Base-by-base conservation (phyloP, 1,140 invertebrate genomes). In the Tetragnatha versicolor region DNA sequence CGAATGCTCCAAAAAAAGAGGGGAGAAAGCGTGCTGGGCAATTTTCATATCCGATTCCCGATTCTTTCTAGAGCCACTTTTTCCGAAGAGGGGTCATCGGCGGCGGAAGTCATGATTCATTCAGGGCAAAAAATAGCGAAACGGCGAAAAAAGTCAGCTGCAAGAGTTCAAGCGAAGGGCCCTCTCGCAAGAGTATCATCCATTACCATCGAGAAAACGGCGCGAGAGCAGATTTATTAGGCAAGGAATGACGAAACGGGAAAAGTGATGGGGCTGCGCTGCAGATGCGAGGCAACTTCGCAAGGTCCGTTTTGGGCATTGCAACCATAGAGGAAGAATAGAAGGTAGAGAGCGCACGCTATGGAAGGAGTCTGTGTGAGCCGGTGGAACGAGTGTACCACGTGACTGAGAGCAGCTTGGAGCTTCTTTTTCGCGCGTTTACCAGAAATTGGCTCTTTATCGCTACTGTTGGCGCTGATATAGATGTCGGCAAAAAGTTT, bases 31-130 rank as follows among this genome's bases (percentile, higher is more conserved):
- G n/a, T n/a, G n/a, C n/a, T n/a, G n/a, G n/a, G n/a, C n/a, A n/a
- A n/a, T n/a, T 45, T 45, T 9, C 7, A 45, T 45, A 9, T 9
- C 9, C 17, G 17, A 45, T 9, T 45, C 9, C 39, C 49, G n/a
- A 22, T 14, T 22, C n/a, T 9, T 9, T 9, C 25, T 22, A 53
- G 10, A 20, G 12, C 49, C 14, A 14, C 49, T 20, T 14, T 17
- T 53, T 53, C 49, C 9, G 25, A 53, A 53, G 25, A 53, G 49
- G 49, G 20, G 25, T 9, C 12, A 9, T n/a, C 49, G 14, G 10
- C 63, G 37, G 42, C 63, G 63, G 63, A 66, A 66, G 42, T 47
- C n/a, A 22, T 66, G 63, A 66, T 14, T 66, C 63, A 66, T 47
- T 3, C 10, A 5, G 2, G 25, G 22, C 0, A 47, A 27, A 29